Conservation (phyloP, 2,113 vertebrate genomes). For the Alces alces region DNA sequence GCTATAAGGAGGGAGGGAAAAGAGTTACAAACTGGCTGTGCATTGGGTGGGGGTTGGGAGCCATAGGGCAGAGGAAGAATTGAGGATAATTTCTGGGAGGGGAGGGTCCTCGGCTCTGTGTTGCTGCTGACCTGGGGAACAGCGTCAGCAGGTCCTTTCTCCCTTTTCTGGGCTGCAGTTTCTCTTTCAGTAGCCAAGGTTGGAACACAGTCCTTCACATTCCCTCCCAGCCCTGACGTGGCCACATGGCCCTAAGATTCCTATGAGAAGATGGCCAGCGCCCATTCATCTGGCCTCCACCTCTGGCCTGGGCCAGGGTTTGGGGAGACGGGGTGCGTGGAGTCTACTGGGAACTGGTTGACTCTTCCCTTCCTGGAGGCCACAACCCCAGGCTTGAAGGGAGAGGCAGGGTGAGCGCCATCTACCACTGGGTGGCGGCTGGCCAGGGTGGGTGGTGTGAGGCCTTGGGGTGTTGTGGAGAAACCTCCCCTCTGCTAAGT, state of each 20-base stretch:
- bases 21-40: not conserved
- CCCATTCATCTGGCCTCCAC: not conserved
- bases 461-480: not conserved
- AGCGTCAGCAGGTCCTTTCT: not conserved
- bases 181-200: not conserved
- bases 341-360: not conserved
- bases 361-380: not conserved
- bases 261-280: not conserved
- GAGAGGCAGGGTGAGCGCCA: not conserved
- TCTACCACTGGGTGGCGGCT: not conserved
- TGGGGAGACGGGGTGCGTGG: not conserved
- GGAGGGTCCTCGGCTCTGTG: too few species aligned
- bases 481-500: not conserved
- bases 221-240: not conserved
- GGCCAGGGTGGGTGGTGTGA: not conserved
- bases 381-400: not conserved
- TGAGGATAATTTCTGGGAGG: not conserved
- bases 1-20: not conserved
- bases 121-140: not conserved
- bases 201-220: not conserved
- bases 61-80: not conserved
- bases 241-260: not conserved
- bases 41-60: not conserved
- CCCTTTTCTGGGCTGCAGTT: not conserved
- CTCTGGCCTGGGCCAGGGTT: not conserved